These are phyloP conservation scores for Eucidaris tribuloides DNA, from an alignment of 35 echinoderm and acorn worm genomes.

Conservation along the genomic window DNA sequence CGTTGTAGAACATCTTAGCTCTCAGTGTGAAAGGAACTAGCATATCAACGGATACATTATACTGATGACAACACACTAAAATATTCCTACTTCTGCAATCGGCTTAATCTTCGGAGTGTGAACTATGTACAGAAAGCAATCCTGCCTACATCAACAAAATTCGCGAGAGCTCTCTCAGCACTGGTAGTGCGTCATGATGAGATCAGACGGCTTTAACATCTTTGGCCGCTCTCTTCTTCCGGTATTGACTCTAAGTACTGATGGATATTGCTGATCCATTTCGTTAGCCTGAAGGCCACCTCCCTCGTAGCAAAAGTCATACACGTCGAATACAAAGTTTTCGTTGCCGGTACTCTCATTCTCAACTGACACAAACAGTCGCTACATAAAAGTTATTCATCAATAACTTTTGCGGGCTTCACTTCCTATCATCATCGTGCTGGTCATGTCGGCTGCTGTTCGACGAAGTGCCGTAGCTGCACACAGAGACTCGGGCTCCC, in stretches of 20 bases:
- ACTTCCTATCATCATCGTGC: no score
- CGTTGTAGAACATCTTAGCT: slow-evolving; percentile 38
- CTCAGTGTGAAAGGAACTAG: slow-evolving; percentile 14
- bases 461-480: slow-evolving; percentile 29
- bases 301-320: neutral
- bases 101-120: slow-evolving; percentile 2
- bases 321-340: neutral
- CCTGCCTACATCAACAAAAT: slow-evolving; percentile 1
- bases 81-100: neutral
- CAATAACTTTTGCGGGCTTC: no score
- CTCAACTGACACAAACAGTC: neutral
- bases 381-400: no score
- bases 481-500: slow-evolving; percentile 32
- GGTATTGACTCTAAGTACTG: slow-evolving; percentile 25
- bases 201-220: slow-evolving; percentile 39
- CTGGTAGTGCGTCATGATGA: slow-evolving; percentile 38
- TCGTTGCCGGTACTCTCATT: slow-evolving; percentile 9
- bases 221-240: slow-evolving; percentile 21
- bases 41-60: slow-evolving; percentile 26
- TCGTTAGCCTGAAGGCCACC: slow-evolving; percentile 54
- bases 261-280: slow-evolving; percentile 53
- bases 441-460: no score
- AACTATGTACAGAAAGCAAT: neutral
- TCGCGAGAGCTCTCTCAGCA: neutral
- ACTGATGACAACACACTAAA: slow-evolving; percentile 40